Evolutionary conservation across 1,140 invertebrate species (phyloP).

Genomic region (Zaprionus gabonicus): DNA sequence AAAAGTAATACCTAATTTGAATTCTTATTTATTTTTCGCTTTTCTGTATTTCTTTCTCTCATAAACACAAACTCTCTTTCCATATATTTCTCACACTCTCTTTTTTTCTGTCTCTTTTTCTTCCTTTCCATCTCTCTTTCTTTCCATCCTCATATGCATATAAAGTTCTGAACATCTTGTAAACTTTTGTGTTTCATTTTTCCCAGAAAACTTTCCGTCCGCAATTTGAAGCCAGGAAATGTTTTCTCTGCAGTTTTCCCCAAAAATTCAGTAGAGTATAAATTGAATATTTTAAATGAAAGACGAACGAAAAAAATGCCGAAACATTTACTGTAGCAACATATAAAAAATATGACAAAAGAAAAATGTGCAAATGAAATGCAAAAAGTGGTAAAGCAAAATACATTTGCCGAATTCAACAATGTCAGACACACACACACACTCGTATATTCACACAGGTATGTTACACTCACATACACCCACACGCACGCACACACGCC

Average conservation of each 20-base stretch:
- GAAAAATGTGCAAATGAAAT: slow-evolving; percentile 27
- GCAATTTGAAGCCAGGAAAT: background rate
- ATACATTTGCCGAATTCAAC: slow-evolving; percentile 61
- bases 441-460: slow-evolving; percentile 13
- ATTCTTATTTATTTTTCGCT: background rate
- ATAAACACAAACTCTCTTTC: background rate
- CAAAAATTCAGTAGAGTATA: slow-evolving; percentile 20
- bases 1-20: no score
- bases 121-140: background rate
- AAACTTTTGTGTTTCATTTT: background rate
- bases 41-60: background rate
- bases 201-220: background rate
- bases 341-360: slow-evolving; percentile 19
- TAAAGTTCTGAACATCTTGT: background rate
- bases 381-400: slow-evolving; percentile 45
- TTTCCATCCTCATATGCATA: background rate
- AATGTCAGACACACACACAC: slow-evolving; percentile 49
- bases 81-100: background rate
- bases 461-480: slow-evolving; percentile 18
- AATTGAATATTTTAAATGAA: slow-evolving; percentile 3
- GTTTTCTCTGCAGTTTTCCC: background rate
- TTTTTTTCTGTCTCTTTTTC: background rate
- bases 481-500: slow-evolving; percentile 16
- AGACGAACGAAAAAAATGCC: slow-evolving; percentile 30
- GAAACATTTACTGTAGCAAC: background rate